Base-by-base conservation (phyloP, 2,888 invertebrate genomes). In the Drosophila greeni region DNA sequence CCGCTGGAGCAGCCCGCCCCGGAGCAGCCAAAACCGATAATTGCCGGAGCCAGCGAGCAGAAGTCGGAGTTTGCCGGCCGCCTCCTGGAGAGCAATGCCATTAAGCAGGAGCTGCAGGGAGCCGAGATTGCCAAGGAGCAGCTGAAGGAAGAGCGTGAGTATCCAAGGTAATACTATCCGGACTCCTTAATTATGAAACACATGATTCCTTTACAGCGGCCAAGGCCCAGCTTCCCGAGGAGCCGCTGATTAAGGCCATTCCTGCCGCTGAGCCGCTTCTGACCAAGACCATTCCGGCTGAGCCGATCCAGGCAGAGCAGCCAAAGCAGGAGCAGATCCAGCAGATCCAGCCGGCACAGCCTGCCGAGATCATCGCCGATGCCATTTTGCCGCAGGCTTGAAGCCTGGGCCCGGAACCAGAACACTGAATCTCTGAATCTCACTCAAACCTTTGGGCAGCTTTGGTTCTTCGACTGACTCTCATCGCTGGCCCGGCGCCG, bases 401-500 rank as follows among this genome's bases (percentile, higher is more conserved):
- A 45, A 24, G 29, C 45, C 54, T 9, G 24, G 29, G 16, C 8
- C 34, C 33, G 12, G 43, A 43, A 37, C 40, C 57, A 49, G 39
- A 59, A 42, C 45, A 26, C 53, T 47, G 45, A 47, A 72, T 61
- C 62, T 69, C 51, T 70, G 56, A 66, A 52, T 40, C 60, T 72
- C 61, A 55, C 31, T 54, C 60, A 59, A 49, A 55, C 73, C 72
- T 31, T 75, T 77, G 75, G 80, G 77, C 70, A 72, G 69, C 79
- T 85, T 85, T 84, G 85, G 84, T 85, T 80, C 69, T 78, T 65
- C 59, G 74, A 79, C 76, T 75, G 52, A 56, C 70, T 72, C 68
- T 73, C 65, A 65, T 73, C 60, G 58, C 78, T 75, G 70, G 81
- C 74, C 60, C 47, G 74, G 68, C 52, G 33, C 54, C 8, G 20